Percentiles rank a stretch among this genome's conserved stretches.
These are phyloP conservation scores for Clarias pachynema DNA, from an alignment of 2,797 vertebrate genomes.

Conservation along the genomic window DNA sequence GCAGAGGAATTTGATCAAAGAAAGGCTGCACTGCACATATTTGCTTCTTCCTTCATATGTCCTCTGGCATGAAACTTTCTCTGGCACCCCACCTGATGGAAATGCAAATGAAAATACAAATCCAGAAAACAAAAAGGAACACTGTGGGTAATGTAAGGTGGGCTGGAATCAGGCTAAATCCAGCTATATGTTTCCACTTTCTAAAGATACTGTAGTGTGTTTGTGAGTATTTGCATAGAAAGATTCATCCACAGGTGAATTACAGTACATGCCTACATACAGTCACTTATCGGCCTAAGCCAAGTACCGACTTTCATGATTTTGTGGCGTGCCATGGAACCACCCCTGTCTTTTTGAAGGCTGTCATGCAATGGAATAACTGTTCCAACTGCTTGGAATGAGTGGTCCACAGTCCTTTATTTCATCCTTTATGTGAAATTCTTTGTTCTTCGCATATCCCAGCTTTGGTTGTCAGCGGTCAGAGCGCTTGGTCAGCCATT, in stretches of 20 bases:
- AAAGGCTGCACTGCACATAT: slow-evolving; percentile 33
- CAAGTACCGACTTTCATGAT: no score
- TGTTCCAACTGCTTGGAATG: no score
- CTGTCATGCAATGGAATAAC: no score
- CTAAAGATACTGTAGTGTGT: neutral
- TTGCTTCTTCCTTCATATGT: slow-evolving; percentile 42
- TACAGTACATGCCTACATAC: neutral
- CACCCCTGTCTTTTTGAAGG: no score
- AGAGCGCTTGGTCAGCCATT: no score
- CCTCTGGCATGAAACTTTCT: slow-evolving; percentile 18
- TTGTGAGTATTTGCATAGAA: neutral
- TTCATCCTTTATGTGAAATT: no score
- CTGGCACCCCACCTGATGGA: neutral
- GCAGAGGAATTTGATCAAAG: slow-evolving; percentile 47
- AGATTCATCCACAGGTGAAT: neutral
- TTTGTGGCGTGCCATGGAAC: no score
- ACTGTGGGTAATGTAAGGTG: neutral
- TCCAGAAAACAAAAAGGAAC: neutral
- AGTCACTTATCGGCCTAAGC: neutral
- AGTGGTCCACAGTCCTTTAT: no score
- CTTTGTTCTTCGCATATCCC: no score
- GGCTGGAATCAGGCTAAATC: neutral
- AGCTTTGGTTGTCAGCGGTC: no score
- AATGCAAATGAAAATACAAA: neutral
- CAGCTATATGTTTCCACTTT: neutral